Evolutionary conservation across 2,113 vertebrate genomes (phyloP).

Genomic region (Varanus komodoensis): DNA sequence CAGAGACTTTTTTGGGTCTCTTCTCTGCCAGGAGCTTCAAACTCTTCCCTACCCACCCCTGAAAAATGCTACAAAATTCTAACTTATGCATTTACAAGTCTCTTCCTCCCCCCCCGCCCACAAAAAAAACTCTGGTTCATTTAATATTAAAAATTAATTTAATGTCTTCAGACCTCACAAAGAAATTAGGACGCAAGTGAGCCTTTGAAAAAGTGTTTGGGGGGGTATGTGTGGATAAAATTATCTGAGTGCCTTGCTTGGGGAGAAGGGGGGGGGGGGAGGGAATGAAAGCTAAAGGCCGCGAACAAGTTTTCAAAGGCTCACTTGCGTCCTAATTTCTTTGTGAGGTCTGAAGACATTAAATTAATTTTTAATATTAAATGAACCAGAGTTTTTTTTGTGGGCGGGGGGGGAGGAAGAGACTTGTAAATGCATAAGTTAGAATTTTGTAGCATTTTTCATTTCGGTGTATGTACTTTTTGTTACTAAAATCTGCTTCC

Average conservation of each 20-base stretch:
- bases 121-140: constrained; percentile 34
- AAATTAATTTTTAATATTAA: constrained; percentile 65
- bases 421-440: constrained; percentile 20
- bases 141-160: constrained; percentile 65
- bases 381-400: constrained; percentile 40
- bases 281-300: too few relatives aligned
- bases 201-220: constrained; percentile 48
- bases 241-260: constrained; percentile 39
- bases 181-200: constrained; percentile 28
- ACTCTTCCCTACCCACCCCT: neutral
- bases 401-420: neutral
- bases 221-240: constrained; percentile 51
- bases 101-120: neutral
- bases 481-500: constrained; percentile 34
- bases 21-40: neutral
- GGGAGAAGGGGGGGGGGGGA: constrained; percentile 44
- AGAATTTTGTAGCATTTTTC: fast-evolving
- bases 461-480: constrained; percentile 13
- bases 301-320: constrained; percentile 47
- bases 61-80: fast-evolving
- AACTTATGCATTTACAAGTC: constrained; percentile 20
- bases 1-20: neutral
- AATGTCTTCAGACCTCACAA: constrained; percentile 42
- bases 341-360: constrained; percentile 42
- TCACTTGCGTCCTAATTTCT: constrained; percentile 28